Evolutionary conservation across 2,888 invertebrate genomes (phyloP).

Genomic region (Globia sparganii): DNA sequence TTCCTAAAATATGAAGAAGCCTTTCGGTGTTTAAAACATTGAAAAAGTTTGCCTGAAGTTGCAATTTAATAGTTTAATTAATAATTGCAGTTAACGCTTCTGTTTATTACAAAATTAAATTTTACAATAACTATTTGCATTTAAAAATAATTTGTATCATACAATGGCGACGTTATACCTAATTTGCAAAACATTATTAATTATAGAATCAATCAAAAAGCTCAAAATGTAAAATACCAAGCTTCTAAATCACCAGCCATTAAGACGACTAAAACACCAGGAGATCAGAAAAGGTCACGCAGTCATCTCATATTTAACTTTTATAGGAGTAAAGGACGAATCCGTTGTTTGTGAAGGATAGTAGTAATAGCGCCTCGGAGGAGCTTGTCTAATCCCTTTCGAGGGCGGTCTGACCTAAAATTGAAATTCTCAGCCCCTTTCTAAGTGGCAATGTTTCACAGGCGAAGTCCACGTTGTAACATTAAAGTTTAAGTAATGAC

Average conservation of each 20-base stretch:
- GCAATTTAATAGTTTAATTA: conserved; percentile 6
- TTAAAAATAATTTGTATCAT: not conserved
- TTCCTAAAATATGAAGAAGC: not conserved
- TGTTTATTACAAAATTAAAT: not conserved
- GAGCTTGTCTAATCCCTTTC: conserved; percentile 75
- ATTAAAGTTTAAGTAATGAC: conserved; percentile 79
- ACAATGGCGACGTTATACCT: not conserved
- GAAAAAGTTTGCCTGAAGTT: not conserved
- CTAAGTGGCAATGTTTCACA: conserved; percentile 77
- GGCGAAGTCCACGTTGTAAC: conserved; percentile 70
- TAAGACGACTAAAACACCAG: conserved; percentile 64
- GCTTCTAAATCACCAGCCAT: conserved; percentile 53
- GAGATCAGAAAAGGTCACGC: conserved; percentile 72
- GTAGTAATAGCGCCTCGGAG: conserved; percentile 73
- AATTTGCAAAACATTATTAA: conserved; percentile 22
- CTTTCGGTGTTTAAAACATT: not conserved
- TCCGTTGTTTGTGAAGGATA: conserved; percentile 78
- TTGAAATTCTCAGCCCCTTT: conserved; percentile 78
- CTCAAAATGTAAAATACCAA: conserved; percentile 34
- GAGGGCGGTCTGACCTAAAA: conserved; percentile 77
- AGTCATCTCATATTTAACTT: conserved; percentile 78
- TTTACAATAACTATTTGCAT: not conserved
- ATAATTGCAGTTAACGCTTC: not conserved
- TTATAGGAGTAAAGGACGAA: conserved; percentile 75
- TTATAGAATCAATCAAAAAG: conserved; percentile 15